Base-by-base conservation (phyloP, 2,888 invertebrate species). In the Zelleria hepariella region DNA sequence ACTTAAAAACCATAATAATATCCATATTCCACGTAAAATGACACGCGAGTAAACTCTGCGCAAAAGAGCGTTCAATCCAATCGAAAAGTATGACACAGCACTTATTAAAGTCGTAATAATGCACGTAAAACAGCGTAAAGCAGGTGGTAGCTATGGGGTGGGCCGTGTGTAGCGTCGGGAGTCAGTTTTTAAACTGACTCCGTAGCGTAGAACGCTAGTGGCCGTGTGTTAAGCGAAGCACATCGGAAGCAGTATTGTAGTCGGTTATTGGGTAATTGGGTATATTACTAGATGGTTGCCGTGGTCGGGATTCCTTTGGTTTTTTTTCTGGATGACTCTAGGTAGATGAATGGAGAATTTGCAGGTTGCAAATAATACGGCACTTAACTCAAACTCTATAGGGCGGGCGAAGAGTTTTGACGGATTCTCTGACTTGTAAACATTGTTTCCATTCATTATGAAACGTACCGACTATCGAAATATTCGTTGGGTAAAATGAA, bases 121-220 rank as follows among this genome's bases (percentile, higher is more conserved):
- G 32, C 10, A 42, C 15, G 32, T 32, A 32, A 10, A 7, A 15
- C 15, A 5, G 32, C 32, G 32, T 10, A 42, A 15, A 1, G 15
- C 32, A 42, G 32, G 32, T 42, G 32, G 15, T 10, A 42, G 15
- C 8, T 10, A 42, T n/a, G n/a, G 32, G 32, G 49, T 49, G n/a
- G 49, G 66, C 77, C 86, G 86, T 87, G 86, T 86, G 85, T 80
- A 84, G 85, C 83, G 86, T 83, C 84, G 77, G 75, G 82, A 80
- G 72, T 81, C 78, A 75, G 74, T 69, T 63, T 70, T 68, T 74
- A 69, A 75, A 87, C 86, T 87, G 86, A 86, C 83, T 81, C 48
- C 25, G 54, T 23, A 82, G 70, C 78, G 68, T n/a, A n/a, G n/a
- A n/a, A 63, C 68, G 72, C 84, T 84, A 82, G 84, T 83, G 82